Evolutionary conservation across 2,888 invertebrate species (phyloP).

Genomic region (Pterostichus madidus): DNA sequence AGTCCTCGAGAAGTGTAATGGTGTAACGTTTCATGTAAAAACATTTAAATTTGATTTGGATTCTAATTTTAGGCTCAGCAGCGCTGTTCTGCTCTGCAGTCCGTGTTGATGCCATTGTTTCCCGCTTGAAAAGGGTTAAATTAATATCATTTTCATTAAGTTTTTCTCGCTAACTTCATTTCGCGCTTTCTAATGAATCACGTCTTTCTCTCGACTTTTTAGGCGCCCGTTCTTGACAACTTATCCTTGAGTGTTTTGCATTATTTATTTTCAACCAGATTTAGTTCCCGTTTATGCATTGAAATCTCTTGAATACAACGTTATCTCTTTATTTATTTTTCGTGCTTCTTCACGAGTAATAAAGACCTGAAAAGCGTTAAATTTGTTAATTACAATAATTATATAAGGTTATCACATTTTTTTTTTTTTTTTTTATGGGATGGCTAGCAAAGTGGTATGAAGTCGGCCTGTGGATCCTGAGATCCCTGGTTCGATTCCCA

Average conservation of each 20-base stretch:
- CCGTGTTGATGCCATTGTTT: slow-evolving; percentile 51
- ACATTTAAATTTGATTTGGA: slow-evolving; percentile 56
- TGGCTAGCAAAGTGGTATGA: no score
- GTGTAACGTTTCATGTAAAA: slow-evolving; percentile 54
- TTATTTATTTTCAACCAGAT: slow-evolving; percentile 46
- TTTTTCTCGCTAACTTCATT: slow-evolving; percentile 56
- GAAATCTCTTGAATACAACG: slow-evolving; percentile 19
- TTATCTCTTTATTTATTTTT: slow-evolving; percentile 43
- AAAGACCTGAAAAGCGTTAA: slow-evolving; percentile 8
- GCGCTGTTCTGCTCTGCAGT: slow-evolving; percentile 18
- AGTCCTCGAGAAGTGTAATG: slow-evolving; percentile 6
- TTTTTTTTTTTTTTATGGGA: no score
- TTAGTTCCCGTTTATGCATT: slow-evolving; percentile 37
- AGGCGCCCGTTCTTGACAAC: slow-evolving; percentile 44
- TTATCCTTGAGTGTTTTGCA: slow-evolving; percentile 50
- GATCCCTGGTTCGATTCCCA: no score
- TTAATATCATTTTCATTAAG: slow-evolving; percentile 62
- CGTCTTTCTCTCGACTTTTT: slow-evolving; percentile 40
- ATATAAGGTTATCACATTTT: no score
- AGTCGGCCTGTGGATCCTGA: no score
- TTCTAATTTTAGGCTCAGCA: slow-evolving; percentile 30
- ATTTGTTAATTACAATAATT: slow-evolving; percentile 6
- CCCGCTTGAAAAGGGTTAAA: slow-evolving; percentile 55
- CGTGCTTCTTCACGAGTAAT: neutral
- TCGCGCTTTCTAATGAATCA: slow-evolving; percentile 50